Evolutionary conservation across 2,113 vertebrate species (phyloP), one percentile per base, ranked within the genome.

Genomic region (Isichthys henryi): DNA sequence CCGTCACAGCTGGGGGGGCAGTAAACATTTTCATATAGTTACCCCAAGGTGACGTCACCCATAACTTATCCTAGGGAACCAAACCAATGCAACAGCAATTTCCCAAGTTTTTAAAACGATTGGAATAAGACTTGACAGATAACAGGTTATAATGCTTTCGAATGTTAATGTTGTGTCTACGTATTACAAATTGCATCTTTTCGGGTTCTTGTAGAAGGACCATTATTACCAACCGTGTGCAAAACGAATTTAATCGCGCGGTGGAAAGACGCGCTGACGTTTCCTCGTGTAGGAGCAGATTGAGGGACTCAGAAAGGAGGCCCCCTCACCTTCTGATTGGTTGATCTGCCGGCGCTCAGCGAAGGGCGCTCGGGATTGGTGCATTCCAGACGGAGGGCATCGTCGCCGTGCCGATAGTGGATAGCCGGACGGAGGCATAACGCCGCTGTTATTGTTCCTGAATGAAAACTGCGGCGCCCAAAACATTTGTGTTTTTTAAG

Each of bases 351-450:
- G 93, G 94, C 45, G 85, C 86, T 93, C 92, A 89, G 56, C 91
- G 92, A 92, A 80, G 56, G 10, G 10, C 35, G 39, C 8, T 1
- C 11, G 15, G 80, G 90, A 95, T 95, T 96, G 95, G 96, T 90
- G 62, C 7, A 15, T 87, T 53, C 5, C 0, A 66, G 90, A 56
- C 87, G 90, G 85, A 90, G 88, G 91, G 91, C 93, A 92, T 90
- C 90, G 93, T 90, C 91, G 88, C 92, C 88, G 91, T 95, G 92
- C 93, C 92, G 94, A 95, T 94, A 93, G 94, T 93, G 95, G 91
- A 17, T 80, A 94, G 93, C 94, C 95, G 94, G 95, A 94, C 91
- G 92, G 77, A 91, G 91, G 89, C 88, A 88, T 35, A 80, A 91
- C 90, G 88, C 92, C 89, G 92, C 62, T 95, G 95, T 87, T 91